These are phyloP conservation scores for Lophochroa leadbeateri DNA, from an alignment of 2,113 vertebrate species.

Conservation along the genomic window DNA sequence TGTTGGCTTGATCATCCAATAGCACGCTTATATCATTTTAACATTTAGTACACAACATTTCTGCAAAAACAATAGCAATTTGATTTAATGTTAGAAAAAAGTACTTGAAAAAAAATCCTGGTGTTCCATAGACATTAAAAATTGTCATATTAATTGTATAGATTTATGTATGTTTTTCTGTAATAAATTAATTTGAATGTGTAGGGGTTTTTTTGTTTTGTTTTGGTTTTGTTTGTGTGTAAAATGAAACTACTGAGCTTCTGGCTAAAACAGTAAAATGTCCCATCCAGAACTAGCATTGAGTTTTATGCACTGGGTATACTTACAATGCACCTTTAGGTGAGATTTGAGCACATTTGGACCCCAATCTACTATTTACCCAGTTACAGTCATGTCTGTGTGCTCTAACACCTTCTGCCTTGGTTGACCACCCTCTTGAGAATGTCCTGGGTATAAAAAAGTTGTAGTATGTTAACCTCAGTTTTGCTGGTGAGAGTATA, in stretches of 20 bases:
- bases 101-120: neutral
- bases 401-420: neutral
- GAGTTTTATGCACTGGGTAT: neutral
- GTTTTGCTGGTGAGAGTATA: neutral
- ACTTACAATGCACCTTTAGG: neutral
- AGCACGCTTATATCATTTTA: neutral
- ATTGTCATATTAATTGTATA: neutral
- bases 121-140: neutral
- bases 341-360: neutral
- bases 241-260: neutral
- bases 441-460: neutral
- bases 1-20: neutral
- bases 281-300: neutral
- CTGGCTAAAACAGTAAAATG: neutral
- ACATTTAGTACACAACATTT: neutral
- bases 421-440: neutral
- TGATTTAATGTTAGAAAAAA: neutral
- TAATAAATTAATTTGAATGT: neutral
- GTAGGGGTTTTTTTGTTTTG: neutral
- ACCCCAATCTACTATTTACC: neutral
- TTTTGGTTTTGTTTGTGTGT: accelerated
- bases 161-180: neutral
- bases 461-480: neutral
- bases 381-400: accelerated
- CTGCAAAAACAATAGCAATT: neutral